A percentile compares a stretch with the other conserved stretches of the same genome.
phyloP scores from a whole-genome alignment of 2,888 invertebrate genomes.

The Autographa gamma region DNA sequence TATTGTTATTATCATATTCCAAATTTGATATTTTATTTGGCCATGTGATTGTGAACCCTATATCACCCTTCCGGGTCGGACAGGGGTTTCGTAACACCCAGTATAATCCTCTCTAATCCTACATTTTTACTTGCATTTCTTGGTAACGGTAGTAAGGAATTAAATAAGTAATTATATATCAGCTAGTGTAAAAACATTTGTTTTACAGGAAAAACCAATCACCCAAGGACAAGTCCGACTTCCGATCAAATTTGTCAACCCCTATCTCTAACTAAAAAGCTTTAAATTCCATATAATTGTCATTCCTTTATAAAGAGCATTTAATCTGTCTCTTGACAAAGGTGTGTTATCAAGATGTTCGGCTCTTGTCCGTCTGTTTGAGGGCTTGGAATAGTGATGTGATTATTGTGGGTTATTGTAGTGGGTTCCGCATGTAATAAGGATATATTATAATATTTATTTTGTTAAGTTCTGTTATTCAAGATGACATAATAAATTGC shows the following conservation, averaged over 20 bases:
- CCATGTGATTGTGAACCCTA: no score
- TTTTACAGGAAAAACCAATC: no score
- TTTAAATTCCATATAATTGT: slow-evolving; percentile 39
- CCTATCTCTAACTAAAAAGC: neutral
- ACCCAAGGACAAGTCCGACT: no score
- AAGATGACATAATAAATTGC: neutral
- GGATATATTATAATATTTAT: neutral
- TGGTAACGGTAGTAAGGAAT: no score
- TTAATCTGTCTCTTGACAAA: slow-evolving; percentile 18
- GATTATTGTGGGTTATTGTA: neutral
- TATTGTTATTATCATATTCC: no score
- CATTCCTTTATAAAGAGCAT: slow-evolving; percentile 13
- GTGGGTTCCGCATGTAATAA: slow-evolving; percentile 30
- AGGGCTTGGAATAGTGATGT: slow-evolving; percentile 24
- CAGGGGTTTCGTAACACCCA: no score
- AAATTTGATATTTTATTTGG: no score
- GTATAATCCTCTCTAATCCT: no score
- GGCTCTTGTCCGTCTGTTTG: slow-evolving; percentile 35
- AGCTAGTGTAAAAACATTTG: no score
- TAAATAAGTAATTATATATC: no score
- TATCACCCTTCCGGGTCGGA: no score
- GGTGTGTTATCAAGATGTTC: slow-evolving; percentile 44
- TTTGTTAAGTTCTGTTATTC: neutral
- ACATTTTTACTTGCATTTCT: no score
- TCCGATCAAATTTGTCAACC: neutral